Conservation (phyloP, 2,888 invertebrate species). For the Synanthedon vespiformis region DNA sequence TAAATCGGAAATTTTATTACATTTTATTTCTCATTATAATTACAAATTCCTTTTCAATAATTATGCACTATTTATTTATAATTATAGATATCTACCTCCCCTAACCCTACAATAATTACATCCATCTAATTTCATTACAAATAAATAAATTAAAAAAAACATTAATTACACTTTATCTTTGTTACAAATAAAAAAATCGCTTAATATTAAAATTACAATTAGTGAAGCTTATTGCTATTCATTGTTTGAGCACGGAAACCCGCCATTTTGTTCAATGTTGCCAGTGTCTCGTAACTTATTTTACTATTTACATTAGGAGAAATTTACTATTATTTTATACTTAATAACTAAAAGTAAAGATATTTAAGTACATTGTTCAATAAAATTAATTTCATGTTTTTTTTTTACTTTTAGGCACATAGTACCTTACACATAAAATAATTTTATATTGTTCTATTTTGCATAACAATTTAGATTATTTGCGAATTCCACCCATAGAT, state of each 20-base stretch:
- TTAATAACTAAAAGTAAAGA: background rate
- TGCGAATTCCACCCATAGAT: no score
- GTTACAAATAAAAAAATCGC: constrained; percentile 25
- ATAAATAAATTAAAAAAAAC: constrained; percentile 47
- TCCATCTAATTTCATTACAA: constrained; percentile 48
- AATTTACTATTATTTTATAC: background rate
- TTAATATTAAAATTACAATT: constrained; percentile 19
- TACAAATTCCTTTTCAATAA: constrained; percentile 64
- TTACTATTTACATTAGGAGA: background rate
- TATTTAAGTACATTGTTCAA: constrained; percentile 1
- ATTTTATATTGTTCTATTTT: no score
- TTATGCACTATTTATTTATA: constrained; percentile 55
- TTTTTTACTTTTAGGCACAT: no score
- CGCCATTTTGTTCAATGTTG: background rate
- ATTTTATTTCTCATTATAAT: constrained; percentile 57
- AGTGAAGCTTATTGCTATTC: constrained; percentile 48
- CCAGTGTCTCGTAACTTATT: background rate
- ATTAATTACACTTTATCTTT: constrained; percentile 39
- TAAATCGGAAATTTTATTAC: constrained; percentile 68
- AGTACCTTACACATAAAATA: no score
- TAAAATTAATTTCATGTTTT: background rate
- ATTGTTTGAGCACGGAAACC: constrained; percentile 1
- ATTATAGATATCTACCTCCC: constrained; percentile 41
- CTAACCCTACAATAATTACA: constrained; percentile 60
- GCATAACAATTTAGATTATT: no score